Percentiles rank a stretch among this genome's conserved stretches.
phyloP scores from a whole-genome alignment of 2,888 invertebrate genomes.

The Aricia artaxerxes region DNA sequence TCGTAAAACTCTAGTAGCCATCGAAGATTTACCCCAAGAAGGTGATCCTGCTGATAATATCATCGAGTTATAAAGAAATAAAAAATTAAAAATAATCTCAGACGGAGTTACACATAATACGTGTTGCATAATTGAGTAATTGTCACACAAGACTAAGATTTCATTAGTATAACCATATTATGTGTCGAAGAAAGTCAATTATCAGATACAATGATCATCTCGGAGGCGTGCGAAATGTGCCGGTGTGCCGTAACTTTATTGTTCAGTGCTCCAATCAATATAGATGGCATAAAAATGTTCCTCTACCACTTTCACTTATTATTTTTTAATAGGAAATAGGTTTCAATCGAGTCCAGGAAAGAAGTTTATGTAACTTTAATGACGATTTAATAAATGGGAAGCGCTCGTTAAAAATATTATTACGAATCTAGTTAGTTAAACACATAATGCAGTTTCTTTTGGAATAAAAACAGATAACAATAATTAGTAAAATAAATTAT shows the following conservation, averaged over 20 bases:
- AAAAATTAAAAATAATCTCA: background rate
- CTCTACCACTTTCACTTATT: constrained; percentile 21
- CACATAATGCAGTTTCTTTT: background rate
- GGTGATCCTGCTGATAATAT: background rate
- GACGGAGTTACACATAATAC: background rate
- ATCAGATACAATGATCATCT: constrained; percentile 5
- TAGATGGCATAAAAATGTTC: background rate
- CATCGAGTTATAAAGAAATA: background rate
- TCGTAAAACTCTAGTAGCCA: background rate
- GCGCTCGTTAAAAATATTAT: background rate
- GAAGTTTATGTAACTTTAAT: background rate
- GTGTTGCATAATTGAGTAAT: background rate
- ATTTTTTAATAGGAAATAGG: constrained; percentile 22
- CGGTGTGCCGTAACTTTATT: constrained; percentile 19
- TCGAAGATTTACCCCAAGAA: background rate
- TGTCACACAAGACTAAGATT: constrained; percentile 25
- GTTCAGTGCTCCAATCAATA: constrained; percentile 18
- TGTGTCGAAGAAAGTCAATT: constrained; percentile 29
- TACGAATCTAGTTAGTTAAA: background rate
- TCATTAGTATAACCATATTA: constrained; percentile 27
- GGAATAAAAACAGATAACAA: background rate
- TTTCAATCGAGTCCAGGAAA: background rate
- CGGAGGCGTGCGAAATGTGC: constrained; percentile 19
- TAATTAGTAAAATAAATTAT: background rate
- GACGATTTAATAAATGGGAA: constrained; percentile 19